Evolutionary conservation across 2,888 invertebrate genomes (phyloP).

Genomic region (Adineta ricciae): DNA sequence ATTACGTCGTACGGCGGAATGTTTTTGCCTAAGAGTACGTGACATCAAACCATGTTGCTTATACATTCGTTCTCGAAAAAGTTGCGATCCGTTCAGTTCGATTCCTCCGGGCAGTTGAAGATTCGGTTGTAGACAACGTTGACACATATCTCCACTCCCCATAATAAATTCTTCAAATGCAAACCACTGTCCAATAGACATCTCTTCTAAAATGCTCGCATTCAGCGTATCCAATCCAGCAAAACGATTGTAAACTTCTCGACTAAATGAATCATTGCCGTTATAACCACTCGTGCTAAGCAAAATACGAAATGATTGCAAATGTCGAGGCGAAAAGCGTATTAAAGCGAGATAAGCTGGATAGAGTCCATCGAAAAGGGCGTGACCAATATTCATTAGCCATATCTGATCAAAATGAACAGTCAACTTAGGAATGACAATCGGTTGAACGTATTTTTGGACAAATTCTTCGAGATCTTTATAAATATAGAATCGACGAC

Average conservation of each 20-base stretch:
- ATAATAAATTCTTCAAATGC: neutral
- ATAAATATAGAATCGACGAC: neutral
- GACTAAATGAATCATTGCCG: neutral
- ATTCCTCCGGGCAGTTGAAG: neutral
- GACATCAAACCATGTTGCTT: neutral
- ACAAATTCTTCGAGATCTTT: neutral
- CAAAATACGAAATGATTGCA: neutral
- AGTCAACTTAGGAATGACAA: neutral
- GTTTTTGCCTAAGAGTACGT: neutral
- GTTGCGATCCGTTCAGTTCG: neutral
- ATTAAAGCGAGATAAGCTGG: neutral
- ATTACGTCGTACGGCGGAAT: neutral
- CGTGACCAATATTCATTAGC: neutral
- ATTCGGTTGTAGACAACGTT: neutral
- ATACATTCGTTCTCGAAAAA: neutral
- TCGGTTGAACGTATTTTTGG: neutral
- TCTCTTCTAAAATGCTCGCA: too few species aligned
- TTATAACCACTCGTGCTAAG: neutral
- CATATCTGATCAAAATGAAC: neutral
- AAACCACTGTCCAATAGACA: neutral
- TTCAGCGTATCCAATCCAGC: neutral
- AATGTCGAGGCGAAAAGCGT: neutral
- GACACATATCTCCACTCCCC: neutral
- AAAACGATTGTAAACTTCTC: neutral
- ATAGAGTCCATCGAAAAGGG: neutral